phyloP scores from a whole-genome alignment of 1,140 invertebrate genomes.

The Monochamus saltuarius region DNA sequence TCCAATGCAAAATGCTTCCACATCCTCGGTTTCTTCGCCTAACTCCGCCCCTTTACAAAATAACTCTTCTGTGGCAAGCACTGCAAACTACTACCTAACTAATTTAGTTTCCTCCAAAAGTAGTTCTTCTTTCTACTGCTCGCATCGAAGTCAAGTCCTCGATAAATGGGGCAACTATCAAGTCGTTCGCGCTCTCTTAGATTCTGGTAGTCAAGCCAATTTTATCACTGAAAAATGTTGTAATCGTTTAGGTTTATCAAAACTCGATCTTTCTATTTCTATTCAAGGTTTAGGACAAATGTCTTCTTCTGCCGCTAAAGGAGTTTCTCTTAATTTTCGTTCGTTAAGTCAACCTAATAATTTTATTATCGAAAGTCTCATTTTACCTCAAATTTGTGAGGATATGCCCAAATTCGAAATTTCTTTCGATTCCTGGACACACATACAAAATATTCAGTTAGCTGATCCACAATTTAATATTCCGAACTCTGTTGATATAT shows the following conservation, averaged over 20 bases:
- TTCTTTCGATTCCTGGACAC: neutral
- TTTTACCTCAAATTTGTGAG: slow-evolving; percentile 2
- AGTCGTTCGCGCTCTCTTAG: slow-evolving; percentile 1
- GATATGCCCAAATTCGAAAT: slow-evolving; percentile 1
- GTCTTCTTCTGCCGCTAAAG: neutral
- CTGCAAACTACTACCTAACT: neutral
- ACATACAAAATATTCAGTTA: neutral
- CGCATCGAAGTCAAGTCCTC: slow-evolving; percentile 5
- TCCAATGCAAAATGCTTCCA: neutral
- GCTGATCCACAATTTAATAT: slow-evolving; percentile 14
- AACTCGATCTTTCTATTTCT: neutral
- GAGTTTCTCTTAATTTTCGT: neutral
- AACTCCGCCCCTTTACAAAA: neutral
- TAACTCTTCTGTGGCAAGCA: neutral
- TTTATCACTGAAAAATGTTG: slow-evolving; percentile 12
- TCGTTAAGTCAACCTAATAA: neutral
- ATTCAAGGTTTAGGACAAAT: neutral
- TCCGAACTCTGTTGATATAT: slow-evolving; percentile 1
- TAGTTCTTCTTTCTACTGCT: slow-evolving; percentile 14
- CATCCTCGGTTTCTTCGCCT: neutral
- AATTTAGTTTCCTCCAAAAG: neutral
- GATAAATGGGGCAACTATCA: slow-evolving; percentile 5
- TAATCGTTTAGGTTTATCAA: slow-evolving; percentile 8
- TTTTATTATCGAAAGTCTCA: neutral
- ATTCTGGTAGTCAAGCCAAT: slow-evolving; percentile 8